Conservation (phyloP, 2,797 vertebrate species). For the Philypnodon macrostomus region DNA sequence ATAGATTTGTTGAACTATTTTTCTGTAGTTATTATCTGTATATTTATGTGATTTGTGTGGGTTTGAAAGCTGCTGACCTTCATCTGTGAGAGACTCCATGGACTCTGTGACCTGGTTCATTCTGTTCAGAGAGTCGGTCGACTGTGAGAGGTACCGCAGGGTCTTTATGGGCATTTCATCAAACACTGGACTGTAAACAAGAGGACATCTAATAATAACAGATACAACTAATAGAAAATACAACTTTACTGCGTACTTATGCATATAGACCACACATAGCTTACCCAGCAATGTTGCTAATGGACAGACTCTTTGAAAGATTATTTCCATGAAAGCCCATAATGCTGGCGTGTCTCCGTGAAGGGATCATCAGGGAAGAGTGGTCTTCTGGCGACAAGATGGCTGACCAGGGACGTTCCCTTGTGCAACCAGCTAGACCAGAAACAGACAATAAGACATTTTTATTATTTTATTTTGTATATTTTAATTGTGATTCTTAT, state of each 20-base stretch:
- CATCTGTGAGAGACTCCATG: constrained; percentile 92
- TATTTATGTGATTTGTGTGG: not conserved
- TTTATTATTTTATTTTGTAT: no score
- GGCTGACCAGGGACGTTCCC: constrained; percentile 91
- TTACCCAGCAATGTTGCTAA: constrained; percentile 97
- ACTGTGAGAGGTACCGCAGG: constrained; percentile 90
- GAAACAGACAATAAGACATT: constrained; percentile 1
- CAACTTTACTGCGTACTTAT: no score
- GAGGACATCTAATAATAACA: not conserved
- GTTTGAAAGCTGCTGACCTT: constrained; percentile 77
- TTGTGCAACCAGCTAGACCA: constrained; percentile 78
- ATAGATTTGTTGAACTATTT: no score
- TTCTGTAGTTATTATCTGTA: no score
- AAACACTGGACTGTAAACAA: constrained; percentile 79
- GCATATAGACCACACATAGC: constrained; percentile 32
- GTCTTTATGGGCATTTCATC: constrained; percentile 89
- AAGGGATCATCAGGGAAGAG: constrained; percentile 58
- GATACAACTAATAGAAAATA: not conserved
- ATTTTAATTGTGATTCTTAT: no score
- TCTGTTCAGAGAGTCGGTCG: constrained; percentile 95
- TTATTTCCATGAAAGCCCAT: constrained; percentile 82
- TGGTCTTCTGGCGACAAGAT: constrained; percentile 85
- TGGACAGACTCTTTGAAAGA: constrained; percentile 95
- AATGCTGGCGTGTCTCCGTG: constrained; percentile 78
- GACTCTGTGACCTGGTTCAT: constrained; percentile 91